phyloP scores from a whole-genome alignment of 2,888 invertebrate species.

The Napeogenes inachia region DNA sequence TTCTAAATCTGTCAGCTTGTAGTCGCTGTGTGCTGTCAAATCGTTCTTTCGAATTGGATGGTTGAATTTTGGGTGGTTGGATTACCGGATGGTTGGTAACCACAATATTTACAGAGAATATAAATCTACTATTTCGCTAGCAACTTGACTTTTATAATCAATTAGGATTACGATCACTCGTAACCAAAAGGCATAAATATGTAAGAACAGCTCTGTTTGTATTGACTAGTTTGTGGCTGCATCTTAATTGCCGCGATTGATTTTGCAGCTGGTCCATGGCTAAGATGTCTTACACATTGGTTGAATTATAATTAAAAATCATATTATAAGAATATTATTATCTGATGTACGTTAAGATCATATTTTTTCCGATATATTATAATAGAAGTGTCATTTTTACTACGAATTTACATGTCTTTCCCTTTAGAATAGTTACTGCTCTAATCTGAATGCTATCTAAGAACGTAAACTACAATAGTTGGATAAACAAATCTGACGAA shows the following conservation, averaged over 20 bases:
- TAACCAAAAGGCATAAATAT: constrained; percentile 50
- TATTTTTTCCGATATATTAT: no score
- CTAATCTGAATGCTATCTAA: no score
- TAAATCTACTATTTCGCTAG: constrained; percentile 62
- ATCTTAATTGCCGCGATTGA: constrained; percentile 46
- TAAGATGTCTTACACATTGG: background rate
- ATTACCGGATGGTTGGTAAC: background rate
- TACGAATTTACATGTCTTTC: no score
- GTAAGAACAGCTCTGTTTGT: constrained; percentile 54
- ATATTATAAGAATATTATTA: no score
- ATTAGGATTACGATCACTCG: constrained; percentile 64
- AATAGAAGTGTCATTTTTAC: no score
- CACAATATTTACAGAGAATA: constrained; percentile 51
- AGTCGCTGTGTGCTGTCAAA: constrained; percentile 31
- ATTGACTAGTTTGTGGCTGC: constrained; percentile 49
- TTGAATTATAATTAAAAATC: no score
- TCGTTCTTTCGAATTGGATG: constrained; percentile 26
- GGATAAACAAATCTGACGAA: constrained; percentile 2
- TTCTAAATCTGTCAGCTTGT: constrained; percentile 37
- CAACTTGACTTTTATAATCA: constrained; percentile 68
- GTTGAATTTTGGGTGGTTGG: constrained; percentile 3
- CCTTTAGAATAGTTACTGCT: no score
- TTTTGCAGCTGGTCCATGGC: background rate
- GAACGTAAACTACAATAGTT: background rate
- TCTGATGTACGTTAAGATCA: no score